Percentiles rank a stretch among this genome's conserved stretches.
These are phyloP conservation scores for Formica selysi DNA, from an alignment of 1,140 invertebrate species.

Conservation along the genomic window DNA sequence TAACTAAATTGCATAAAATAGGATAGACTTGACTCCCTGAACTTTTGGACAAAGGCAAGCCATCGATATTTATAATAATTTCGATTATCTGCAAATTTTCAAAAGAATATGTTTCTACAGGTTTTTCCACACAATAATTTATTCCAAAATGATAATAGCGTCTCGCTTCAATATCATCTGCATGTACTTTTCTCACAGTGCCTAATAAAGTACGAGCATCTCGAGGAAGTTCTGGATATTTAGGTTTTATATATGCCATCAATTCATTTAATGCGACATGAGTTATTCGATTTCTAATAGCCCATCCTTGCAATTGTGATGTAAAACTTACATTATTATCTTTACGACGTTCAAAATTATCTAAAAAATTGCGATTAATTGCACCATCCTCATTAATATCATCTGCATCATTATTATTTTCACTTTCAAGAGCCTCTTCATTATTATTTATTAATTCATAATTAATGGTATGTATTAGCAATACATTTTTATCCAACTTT, in stretches of 20 bases:
- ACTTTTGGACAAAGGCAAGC: slow-evolving; percentile 16
- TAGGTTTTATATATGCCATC: neutral
- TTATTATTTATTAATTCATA: too few relatives aligned
- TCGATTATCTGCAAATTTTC: neutral
- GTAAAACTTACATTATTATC: too few relatives aligned
- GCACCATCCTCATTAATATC: too few relatives aligned
- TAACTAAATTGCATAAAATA: slow-evolving; percentile 8
- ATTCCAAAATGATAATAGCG: slow-evolving; percentile 31
- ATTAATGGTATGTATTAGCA: too few relatives aligned
- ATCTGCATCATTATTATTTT: too few relatives aligned
- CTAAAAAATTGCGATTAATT: too few relatives aligned
- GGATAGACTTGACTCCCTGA: slow-evolving; percentile 9
- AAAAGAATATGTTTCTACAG: neutral
- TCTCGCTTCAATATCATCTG: neutral
- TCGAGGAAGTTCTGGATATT: slow-evolving; percentile 12
- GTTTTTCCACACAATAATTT: neutral
- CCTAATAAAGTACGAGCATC: slow-evolving; percentile 26
- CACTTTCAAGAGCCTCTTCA: too few relatives aligned
- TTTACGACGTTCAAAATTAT: too few relatives aligned
- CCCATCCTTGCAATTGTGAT: slow-evolving; percentile 2
- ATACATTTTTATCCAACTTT: too few relatives aligned
- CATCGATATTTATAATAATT: slow-evolving; percentile 15
- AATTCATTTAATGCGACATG: slow-evolving; percentile 28
- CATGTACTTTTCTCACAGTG: neutral
- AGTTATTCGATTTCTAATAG: slow-evolving; percentile 18